A percentile compares a stretch with the other conserved stretches of the same genome.
phyloP scores from a whole-genome alignment of 2,888 invertebrate genomes.

The Tortricodes alternella region DNA sequence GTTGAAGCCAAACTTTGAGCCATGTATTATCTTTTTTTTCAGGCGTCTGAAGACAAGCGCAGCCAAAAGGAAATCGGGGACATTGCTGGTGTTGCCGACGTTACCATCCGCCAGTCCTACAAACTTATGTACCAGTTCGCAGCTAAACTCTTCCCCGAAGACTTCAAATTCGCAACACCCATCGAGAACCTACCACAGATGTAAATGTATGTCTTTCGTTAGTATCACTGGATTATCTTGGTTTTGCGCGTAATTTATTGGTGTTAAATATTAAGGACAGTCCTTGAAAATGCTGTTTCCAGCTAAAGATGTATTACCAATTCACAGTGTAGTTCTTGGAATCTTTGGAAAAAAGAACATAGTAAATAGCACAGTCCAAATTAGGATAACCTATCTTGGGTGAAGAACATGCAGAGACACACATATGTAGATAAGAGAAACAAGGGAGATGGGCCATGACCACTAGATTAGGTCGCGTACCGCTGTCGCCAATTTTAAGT shows the following conservation, averaged over 20 bases:
- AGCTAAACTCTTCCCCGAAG: conserved; percentile 95
- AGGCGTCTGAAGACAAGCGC: conserved; percentile 96
- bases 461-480: too few relatives aligned
- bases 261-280: neutral
- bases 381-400: too few relatives aligned
- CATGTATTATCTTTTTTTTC: conserved; percentile 41
- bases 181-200: conserved; percentile 96
- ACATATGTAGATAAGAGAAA: too few relatives aligned
- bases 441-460: too few relatives aligned
- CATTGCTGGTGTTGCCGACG: conserved; percentile 98
- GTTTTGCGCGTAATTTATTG: neutral
- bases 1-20: too few relatives aligned
- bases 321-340: too few relatives aligned
- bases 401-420: too few relatives aligned
- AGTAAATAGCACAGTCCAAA: too few relatives aligned
- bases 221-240: neutral
- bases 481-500: too few relatives aligned
- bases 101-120: conserved; percentile 98
- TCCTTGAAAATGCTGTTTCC: too few relatives aligned
- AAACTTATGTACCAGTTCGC: conserved; percentile 98
- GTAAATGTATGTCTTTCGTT: conserved; percentile 61
- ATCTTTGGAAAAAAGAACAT: too few relatives aligned
- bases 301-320: too few relatives aligned
- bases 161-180: conserved; percentile 97
- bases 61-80: conserved; percentile 99